These are phyloP conservation scores for Opisthocomus hoazin DNA, from an alignment of 2,113 vertebrate species.

Conservation along the genomic window DNA sequence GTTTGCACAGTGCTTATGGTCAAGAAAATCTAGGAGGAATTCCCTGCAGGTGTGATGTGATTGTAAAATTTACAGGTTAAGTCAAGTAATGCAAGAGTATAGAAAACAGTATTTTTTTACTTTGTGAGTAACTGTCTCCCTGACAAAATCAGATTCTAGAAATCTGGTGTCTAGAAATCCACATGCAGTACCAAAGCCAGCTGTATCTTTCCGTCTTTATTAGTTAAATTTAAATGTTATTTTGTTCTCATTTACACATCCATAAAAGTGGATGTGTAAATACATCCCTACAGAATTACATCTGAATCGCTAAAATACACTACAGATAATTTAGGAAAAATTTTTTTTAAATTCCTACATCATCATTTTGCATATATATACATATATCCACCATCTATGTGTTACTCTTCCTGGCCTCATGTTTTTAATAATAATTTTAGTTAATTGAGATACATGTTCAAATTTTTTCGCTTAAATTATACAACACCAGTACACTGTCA, in stretches of 20 bases:
- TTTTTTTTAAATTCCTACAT: background rate
- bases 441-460: background rate
- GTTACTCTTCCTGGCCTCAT: background rate
- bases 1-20: background rate
- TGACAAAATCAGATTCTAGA: background rate
- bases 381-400: background rate
- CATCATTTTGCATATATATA: background rate
- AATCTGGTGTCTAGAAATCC: background rate
- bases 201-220: background rate
- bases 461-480: background rate
- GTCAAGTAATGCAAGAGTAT: background rate
- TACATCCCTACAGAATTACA: background rate
- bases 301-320: background rate
- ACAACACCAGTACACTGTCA: background rate
- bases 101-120: background rate
- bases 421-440: background rate
- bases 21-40: slow-evolving; percentile 10
- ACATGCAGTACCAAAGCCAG: background rate
- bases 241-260: background rate
- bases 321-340: background rate
- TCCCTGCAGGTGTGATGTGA: background rate
- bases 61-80: background rate
- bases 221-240: background rate
- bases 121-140: background rate
- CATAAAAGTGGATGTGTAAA: no score